Conservation (phyloP, 2,888 invertebrate genomes). For the Rutpela maculata region DNA sequence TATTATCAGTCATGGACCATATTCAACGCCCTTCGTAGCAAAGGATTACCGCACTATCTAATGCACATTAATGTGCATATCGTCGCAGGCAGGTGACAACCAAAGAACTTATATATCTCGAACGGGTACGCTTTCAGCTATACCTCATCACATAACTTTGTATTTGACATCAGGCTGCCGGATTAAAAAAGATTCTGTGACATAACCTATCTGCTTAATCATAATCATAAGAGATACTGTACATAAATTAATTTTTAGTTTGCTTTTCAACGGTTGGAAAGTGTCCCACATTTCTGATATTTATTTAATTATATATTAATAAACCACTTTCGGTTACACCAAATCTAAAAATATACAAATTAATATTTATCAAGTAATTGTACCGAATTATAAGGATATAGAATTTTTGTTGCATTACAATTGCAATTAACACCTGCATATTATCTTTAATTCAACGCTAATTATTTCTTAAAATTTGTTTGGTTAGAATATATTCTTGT, state of each 20-base stretch:
- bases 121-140: too few species aligned
- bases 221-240: not conserved
- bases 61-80: too few species aligned
- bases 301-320: not conserved
- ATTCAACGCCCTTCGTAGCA: too few species aligned
- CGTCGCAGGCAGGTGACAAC: too few species aligned
- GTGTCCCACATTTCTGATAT: not conserved
- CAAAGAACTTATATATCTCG: too few species aligned
- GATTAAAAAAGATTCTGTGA: too few species aligned
- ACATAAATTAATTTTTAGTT: not conserved
- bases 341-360: not conserved
- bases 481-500: too few species aligned
- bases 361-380: not conserved
- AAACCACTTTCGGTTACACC: not conserved
- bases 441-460: not conserved
- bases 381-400: not conserved
- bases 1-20: too few species aligned
- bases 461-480: not conserved
- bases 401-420: not conserved
- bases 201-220: too few species aligned
- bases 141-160: too few species aligned
- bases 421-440: not conserved
- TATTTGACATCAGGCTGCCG: too few species aligned
- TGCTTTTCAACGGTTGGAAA: not conserved
- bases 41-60: too few species aligned